A percentile compares a stretch with the other conserved stretches of the same genome.
Conservation (phyloP, 2,888 invertebrate species). For the Luffia ferchaultella region DNA sequence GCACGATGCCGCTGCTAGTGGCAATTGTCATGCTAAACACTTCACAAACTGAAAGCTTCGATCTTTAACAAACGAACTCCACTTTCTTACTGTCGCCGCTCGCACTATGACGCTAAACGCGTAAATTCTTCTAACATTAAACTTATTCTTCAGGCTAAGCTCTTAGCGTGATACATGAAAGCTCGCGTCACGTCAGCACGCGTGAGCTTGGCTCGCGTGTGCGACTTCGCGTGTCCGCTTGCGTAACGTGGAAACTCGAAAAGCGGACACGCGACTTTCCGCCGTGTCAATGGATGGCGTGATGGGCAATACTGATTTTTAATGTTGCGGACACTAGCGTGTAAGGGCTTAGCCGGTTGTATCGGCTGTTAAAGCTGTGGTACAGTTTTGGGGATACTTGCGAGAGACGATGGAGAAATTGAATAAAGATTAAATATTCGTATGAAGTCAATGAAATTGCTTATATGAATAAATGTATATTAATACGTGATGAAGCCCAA, state of each 20-base stretch:
- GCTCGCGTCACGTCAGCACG: constrained; percentile 10
- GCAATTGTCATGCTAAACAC: too few relatives aligned
- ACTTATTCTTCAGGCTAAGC: too few relatives aligned
- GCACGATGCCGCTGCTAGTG: too few relatives aligned
- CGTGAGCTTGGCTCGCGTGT: constrained; percentile 40
- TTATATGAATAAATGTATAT: too few relatives aligned
- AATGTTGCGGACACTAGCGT: constrained; percentile 45
- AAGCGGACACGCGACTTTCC: constrained; percentile 32
- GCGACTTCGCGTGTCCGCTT: constrained; percentile 22
- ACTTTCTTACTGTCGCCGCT: too few relatives aligned
- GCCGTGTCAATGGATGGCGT: constrained; percentile 58
- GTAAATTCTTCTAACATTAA: not conserved
- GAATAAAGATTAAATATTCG: too few relatives aligned
- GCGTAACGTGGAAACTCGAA: constrained; percentile 24
- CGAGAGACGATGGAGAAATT: too few relatives aligned
- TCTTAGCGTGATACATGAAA: not conserved
- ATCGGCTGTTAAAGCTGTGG: constrained; percentile 1
- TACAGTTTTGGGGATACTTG: too few relatives aligned
- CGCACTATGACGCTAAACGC: not conserved
- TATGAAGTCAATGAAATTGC: too few relatives aligned
- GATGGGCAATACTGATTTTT: constrained; percentile 39
- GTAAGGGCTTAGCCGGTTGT: constrained; percentile 15
- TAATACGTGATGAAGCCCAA: too few relatives aligned
- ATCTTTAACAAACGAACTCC: too few relatives aligned
- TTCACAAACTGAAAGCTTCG: too few relatives aligned